Conservation (phyloP, 2,113 vertebrate genomes). For the Mesitornis unicolor region DNA sequence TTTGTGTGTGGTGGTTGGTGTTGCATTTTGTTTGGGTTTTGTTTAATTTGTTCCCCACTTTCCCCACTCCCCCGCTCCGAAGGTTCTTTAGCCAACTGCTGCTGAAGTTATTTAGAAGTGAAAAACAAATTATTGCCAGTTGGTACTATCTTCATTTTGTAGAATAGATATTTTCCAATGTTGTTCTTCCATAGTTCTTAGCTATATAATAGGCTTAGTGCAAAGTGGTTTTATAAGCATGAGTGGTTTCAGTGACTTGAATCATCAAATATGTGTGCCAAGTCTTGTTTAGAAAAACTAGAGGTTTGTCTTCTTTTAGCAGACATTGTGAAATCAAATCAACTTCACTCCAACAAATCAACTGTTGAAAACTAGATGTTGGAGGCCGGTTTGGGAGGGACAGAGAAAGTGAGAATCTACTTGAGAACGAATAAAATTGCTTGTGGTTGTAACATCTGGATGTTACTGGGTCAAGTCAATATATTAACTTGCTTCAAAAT, state of each 20-base stretch:
- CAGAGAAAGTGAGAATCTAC: not conserved
- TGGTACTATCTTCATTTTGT: constrained; percentile 5
- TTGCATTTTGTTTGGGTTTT: not conserved
- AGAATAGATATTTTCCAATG: constrained; percentile 20
- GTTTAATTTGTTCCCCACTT: too few species aligned
- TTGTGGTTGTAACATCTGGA: not conserved
- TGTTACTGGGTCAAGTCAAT: not conserved
- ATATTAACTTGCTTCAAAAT: not conserved
- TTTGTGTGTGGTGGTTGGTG: too few species aligned
- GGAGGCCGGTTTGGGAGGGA: not conserved
- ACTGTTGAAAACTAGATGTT: not conserved
- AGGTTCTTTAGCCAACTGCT: not conserved
- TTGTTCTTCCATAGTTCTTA: not conserved
- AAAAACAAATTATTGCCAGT: not conserved
- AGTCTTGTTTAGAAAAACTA: not conserved
- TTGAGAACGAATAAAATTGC: not conserved
- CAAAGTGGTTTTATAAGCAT: constrained; percentile 37
- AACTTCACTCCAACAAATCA: not conserved
- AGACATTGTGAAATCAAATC: not conserved
- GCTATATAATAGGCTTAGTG: not conserved
- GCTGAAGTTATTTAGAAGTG: not conserved
- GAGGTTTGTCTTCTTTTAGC: not conserved
- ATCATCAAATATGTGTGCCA: constrained; percentile 20
- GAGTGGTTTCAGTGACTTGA: constrained; percentile 18
- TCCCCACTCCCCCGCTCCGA: too few species aligned